Conservation (phyloP, 2,888 invertebrate genomes). For the Apotomis turbidana region DNA sequence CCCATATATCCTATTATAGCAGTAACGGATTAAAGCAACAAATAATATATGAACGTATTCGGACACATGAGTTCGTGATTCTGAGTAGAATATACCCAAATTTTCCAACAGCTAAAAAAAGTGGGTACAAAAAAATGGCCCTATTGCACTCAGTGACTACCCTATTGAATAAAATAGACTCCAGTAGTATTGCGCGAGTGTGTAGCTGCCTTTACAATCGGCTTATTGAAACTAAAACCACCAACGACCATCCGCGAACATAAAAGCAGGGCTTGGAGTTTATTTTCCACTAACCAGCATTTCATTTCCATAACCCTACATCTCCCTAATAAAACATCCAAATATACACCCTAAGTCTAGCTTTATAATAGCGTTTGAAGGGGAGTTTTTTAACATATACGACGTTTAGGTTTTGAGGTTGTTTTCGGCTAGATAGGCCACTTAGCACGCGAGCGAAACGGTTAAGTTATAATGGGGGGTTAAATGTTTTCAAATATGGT, state of each 20-base stretch:
- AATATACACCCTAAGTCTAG: not conserved
- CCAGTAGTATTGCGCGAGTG: not conserved
- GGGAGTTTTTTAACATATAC: not conserved
- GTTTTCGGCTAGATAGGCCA: constrained; percentile 34
- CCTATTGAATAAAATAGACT: no score
- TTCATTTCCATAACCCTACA: constrained; percentile 8
- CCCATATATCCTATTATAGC: no score
- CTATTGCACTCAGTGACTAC: no score
- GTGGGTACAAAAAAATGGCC: no score
- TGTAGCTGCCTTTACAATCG: constrained; percentile 7
- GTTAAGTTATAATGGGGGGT: constrained; percentile 31
- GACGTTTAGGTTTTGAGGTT: not conserved
- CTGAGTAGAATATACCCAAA: no score
- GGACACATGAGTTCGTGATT: no score
- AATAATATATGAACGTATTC: no score
- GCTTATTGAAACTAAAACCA: constrained; percentile 27
- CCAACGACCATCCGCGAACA: constrained; percentile 11
- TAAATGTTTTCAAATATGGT: constrained; percentile 26
- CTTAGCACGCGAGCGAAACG: constrained; percentile 29
- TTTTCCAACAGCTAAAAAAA: no score
- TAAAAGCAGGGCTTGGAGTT: constrained; percentile 13
- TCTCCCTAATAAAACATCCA: not conserved
- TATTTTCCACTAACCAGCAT: constrained; percentile 15
- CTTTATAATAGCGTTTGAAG: not conserved
- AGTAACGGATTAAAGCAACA: no score